Evolutionary conservation across 2,797 vertebrate genomes (phyloP).

Genomic region (Pteropus rufus): DNA sequence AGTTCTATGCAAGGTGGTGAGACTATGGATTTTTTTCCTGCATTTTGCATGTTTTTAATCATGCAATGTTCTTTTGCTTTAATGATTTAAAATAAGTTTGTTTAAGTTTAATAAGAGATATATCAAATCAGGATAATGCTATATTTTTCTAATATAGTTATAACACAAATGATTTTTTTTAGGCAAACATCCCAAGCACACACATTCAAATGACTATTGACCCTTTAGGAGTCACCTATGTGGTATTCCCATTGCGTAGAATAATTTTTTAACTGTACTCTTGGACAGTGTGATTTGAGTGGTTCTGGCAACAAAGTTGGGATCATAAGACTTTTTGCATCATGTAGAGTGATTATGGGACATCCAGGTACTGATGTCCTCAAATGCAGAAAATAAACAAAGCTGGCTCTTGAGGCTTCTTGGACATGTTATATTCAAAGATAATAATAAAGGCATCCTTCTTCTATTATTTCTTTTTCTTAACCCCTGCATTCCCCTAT

Average conservation of each 20-base stretch:
- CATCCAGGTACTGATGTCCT: background rate
- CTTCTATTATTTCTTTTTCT: constrained; percentile 25
- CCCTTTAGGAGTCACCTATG: background rate
- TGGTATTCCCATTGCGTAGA: background rate
- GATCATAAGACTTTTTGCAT: background rate
- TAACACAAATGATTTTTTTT: background rate
- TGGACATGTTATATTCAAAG: background rate
- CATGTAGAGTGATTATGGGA: accelerated
- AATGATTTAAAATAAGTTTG: background rate
- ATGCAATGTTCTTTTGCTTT: background rate
- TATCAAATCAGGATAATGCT: constrained; percentile 6
- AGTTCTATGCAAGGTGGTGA: background rate
- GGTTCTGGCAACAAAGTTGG: background rate
- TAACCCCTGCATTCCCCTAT: constrained; percentile 18
- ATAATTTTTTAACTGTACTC: background rate
- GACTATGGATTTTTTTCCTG: background rate
- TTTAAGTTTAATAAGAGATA: background rate
- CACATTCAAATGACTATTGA: background rate
- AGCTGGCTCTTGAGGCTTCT: background rate
- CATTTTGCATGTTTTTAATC: background rate
- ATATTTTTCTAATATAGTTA: background rate
- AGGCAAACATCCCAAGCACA: background rate
- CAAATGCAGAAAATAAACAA: background rate
- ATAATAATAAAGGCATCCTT: background rate
- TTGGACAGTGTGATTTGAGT: background rate